Conservation (phyloP, 2,797 vertebrate species). For the Phylloscopus collybita region DNA sequence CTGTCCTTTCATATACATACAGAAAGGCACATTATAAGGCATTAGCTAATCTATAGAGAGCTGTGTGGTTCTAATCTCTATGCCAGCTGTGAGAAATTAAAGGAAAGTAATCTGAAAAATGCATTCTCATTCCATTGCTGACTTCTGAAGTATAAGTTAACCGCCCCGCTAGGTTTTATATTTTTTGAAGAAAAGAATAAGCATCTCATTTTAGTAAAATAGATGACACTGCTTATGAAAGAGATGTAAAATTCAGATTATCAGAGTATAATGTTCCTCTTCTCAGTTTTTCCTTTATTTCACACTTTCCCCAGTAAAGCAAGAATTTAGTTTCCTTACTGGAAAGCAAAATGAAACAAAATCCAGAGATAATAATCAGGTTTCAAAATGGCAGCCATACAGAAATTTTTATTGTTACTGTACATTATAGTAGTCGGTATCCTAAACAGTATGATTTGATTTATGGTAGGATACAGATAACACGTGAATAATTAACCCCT, state of each 20-base stretch:
- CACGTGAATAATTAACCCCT: neutral
- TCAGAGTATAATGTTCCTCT: neutral
- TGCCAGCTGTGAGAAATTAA: neutral
- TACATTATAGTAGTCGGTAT: neutral
- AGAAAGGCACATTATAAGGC: neutral
- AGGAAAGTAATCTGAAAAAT: neutral
- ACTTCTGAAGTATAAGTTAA: neutral
- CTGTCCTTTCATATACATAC: neutral
- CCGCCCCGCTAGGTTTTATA: neutral
- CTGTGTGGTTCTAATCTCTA: neutral
- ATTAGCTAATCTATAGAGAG: neutral
- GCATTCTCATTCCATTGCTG: neutral
- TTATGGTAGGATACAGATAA: neutral
- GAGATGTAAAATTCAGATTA: neutral
- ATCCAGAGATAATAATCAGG: neutral
- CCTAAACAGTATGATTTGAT: neutral
- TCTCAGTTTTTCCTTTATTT: neutral
- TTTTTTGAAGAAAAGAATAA: neutral
- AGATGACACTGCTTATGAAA: neutral
- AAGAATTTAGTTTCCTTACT: neutral
- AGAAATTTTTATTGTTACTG: neutral
- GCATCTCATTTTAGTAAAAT: neutral
- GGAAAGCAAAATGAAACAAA: too few species aligned
- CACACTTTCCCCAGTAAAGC: neutral
- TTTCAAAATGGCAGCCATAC: neutral